Percentiles rank a stretch among this genome's conserved stretches.
phyloP scores from a whole-genome alignment of 1,140 invertebrate species.

The Drosophila fuyamai region DNA sequence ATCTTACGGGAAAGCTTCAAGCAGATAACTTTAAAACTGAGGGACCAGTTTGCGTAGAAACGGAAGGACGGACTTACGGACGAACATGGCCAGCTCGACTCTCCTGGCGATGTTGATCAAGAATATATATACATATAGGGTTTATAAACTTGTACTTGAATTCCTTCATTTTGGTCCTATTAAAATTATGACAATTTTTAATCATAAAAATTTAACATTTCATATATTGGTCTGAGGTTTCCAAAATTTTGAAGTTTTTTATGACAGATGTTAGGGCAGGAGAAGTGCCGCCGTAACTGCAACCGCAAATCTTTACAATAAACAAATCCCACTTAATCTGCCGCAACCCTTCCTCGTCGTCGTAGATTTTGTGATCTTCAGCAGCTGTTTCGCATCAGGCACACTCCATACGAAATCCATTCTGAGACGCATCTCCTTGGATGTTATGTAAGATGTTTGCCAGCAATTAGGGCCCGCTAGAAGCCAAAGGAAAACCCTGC shows the following conservation, averaged over 20 bases:
- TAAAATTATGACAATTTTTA: no score
- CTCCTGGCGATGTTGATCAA: no score
- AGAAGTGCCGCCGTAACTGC: slow-evolving; percentile 8
- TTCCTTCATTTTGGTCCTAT: no score
- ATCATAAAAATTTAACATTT: background rate
- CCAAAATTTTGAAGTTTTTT: slow-evolving; percentile 2
- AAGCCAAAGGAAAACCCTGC: slow-evolving; percentile 44
- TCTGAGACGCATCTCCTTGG: slow-evolving; percentile 45
- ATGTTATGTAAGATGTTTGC: slow-evolving; percentile 71
- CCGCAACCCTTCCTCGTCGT: slow-evolving; percentile 62
- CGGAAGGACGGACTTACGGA: no score
- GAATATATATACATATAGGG: no score
- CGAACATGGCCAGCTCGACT: no score
- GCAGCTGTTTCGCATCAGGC: slow-evolving; percentile 73
- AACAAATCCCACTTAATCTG: slow-evolving; percentile 58
- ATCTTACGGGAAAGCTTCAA: no score
- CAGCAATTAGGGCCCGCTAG: slow-evolving; percentile 63
- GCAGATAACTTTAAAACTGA: no score
- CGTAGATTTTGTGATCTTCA: slow-evolving; percentile 10
- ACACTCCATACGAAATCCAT: slow-evolving; percentile 70
- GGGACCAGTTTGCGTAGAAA: no score
- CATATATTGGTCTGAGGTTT: background rate
- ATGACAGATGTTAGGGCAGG: slow-evolving; percentile 22
- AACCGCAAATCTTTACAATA: slow-evolving; percentile 72
- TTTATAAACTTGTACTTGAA: no score